Base-by-base conservation (phyloP, 2,113 vertebrate species). In the Lagopus leucura region DNA sequence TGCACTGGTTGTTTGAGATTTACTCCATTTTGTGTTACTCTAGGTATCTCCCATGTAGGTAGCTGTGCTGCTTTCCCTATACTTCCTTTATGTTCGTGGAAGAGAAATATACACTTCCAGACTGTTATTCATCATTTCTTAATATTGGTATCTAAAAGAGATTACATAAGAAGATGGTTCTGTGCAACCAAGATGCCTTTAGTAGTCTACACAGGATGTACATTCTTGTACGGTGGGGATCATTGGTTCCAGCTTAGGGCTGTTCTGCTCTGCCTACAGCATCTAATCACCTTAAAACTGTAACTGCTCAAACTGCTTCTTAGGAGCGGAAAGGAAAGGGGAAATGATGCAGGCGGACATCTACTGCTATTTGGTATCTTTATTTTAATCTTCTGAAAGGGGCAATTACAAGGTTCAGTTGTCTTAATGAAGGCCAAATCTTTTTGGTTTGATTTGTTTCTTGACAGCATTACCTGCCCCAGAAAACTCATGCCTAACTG, bases 381-480 rank as follows among this genome's bases (percentile, higher is more conserved):
- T 80, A 72, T 80, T 89, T 74, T 82, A 78, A 66, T 88, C 43
- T 83, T 65, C 61, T 81, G 72, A 91, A 94, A 61, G 75, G 32
- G 9, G 19, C 15, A 75, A 14, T 92, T 86, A 90, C 57, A 94
- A 90, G 88, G 86, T 94, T 97, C 85, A 72, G 18, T 78, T 71
- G 30, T 18, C 47, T 92, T 92, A 83, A 90, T 40, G 73, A 86
- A 64, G 61, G 52, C n/a, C 47, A 83, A 57, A 77, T 91, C 48
- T 12, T 78, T 71, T 71, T 15, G 25, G 16, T 72, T 87, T 90
- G 67, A 74, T 89, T 86, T 87, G 48, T 89, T 91, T 85, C 43
- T 36, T 7, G 1, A 50, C 4, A 17, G 43, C 74, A 65, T 55
- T 78, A 78, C 61, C 9, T 72, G 73, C 40, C 40, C 28, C 34